Conservation (phyloP, 2,113 vertebrate genomes). For the Machaerirhynchus nigripectus region DNA sequence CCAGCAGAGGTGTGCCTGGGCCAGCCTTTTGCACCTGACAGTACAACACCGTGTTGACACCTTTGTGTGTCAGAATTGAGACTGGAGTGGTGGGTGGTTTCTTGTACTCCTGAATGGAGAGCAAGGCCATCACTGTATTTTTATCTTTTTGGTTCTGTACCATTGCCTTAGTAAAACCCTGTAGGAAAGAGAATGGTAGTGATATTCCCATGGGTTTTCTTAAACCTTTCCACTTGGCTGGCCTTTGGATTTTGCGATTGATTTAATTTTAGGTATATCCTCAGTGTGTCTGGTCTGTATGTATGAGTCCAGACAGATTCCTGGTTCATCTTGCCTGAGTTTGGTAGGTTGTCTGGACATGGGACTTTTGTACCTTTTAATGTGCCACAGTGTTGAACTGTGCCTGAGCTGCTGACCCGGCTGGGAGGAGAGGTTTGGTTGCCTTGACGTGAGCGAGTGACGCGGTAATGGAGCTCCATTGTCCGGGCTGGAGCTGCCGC, state of each 20-base stretch:
- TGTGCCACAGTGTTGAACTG: not conserved
- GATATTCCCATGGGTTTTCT: not conserved
- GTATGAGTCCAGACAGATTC: not conserved
- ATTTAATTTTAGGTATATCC: not conserved
- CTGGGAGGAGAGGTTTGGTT: not conserved
- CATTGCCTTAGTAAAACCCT: not conserved
- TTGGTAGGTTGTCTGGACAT: not conserved
- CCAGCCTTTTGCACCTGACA: not conserved
- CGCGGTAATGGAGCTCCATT: not conserved
- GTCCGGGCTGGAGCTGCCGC: not conserved
- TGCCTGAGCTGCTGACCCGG: not conserved
- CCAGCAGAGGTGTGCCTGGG: not conserved
- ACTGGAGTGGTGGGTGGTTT: not conserved
- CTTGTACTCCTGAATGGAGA: not conserved
- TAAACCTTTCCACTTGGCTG: not conserved
- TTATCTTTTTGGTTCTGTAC: not conserved
- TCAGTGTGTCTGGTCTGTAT: not conserved
- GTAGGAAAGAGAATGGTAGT: not conserved
- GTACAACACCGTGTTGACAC: not conserved
- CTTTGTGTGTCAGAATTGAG: not conserved
- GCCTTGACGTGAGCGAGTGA: accelerated
- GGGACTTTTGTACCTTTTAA: not conserved
- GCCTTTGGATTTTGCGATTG: not conserved
- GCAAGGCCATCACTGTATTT: not conserved
- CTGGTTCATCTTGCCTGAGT: not conserved